phyloP scores from a whole-genome alignment of 1,140 invertebrate species.

The Episyrphus balteatus region DNA sequence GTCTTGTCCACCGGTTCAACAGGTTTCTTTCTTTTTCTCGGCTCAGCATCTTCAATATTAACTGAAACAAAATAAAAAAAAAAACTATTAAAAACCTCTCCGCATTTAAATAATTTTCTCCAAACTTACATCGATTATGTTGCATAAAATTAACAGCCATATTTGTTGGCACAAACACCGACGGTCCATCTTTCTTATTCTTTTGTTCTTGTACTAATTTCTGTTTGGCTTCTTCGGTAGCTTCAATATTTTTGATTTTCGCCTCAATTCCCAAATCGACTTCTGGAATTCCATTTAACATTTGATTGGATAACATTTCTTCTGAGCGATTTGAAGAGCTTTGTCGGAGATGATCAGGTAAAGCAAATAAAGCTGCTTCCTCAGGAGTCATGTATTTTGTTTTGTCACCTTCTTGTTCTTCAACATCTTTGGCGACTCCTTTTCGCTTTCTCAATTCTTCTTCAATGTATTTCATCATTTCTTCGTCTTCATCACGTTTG shows the following conservation, averaged over 20 bases:
- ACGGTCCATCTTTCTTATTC: constrained; percentile 87
- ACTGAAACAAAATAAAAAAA: constrained; percentile 45
- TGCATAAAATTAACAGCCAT: constrained; percentile 98
- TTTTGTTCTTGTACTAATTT: constrained; percentile 77
- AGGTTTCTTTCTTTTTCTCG: constrained; percentile 44
- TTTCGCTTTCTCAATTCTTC: constrained; percentile 81
- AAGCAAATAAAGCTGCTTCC: constrained; percentile 70
- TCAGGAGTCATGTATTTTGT: constrained; percentile 71
- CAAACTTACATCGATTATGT: constrained; percentile 77
- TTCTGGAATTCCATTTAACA: constrained; percentile 99
- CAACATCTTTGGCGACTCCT: constrained; percentile 40
- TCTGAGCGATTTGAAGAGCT: constrained; percentile 77
- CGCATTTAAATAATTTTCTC: background rate
- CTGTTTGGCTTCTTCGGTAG: constrained; percentile 94
- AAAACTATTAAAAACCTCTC: constrained; percentile 10
- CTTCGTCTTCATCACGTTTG: constrained; percentile 94
- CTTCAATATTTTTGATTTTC: constrained; percentile 96
- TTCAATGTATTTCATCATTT: constrained; percentile 98
- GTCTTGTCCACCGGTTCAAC: constrained; percentile 42
- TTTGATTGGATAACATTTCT: constrained; percentile 99
- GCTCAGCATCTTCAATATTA: constrained; percentile 64
- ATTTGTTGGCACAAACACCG: constrained; percentile 93
- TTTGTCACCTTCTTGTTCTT: constrained; percentile 34
- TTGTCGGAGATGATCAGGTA: constrained; percentile 77
- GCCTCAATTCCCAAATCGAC: constrained; percentile 97